Evolutionary conservation across 2,797 vertebrate species (phyloP), one percentile per base, ranked within the genome.

Genomic region (Halcyon smyrnensis): DNA sequence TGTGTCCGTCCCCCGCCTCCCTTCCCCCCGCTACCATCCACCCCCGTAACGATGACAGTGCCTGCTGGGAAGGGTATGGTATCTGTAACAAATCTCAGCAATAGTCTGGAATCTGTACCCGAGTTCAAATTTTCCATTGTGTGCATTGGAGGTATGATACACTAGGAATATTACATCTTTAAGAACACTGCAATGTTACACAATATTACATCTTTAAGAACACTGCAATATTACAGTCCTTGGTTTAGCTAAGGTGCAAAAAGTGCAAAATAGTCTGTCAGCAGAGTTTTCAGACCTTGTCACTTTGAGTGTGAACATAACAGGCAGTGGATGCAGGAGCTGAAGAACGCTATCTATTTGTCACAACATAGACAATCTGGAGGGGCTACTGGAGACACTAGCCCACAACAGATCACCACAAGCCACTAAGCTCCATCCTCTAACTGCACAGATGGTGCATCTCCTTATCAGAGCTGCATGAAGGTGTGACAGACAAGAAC

Each of bases 381-480:
- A 64, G 45, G 11, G 43, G 17, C 41, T 64, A 28, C 17, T 24
- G 51, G 30, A 71, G 45, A 32, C 63, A 76, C 6, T 16, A 67
- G 37, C 32, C 20, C 4, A 12, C 1, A 2, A 65, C 7, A 36
- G 32, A 36, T 27, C 0, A 4, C 28, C 24, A 59, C 21, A 30
- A 84, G 20, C 9, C 36, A 28, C 11, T 88, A 24, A 53, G 43
- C 12, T 78, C 43, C 43, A 34, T 37, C 32, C 19, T 53, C 17
- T 63, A 34, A 45, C 12, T 2, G 1, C 8, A 7, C 1, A 57
- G 56, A 15, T 41, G 17, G 23, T 1, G 2, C 11, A 54, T 23
- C 32, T 43, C 34, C 64, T 39, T 39, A 65, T 27, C 37, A 77
- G 43, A 48, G 28, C 32, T 62, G 27, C 25, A 20, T 5, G 27